Percentiles rank a stretch among this genome's conserved stretches.
These are phyloP conservation scores for Drosophila athabasca DNA, from an alignment of 1,140 invertebrate species.

Conservation along the genomic window DNA sequence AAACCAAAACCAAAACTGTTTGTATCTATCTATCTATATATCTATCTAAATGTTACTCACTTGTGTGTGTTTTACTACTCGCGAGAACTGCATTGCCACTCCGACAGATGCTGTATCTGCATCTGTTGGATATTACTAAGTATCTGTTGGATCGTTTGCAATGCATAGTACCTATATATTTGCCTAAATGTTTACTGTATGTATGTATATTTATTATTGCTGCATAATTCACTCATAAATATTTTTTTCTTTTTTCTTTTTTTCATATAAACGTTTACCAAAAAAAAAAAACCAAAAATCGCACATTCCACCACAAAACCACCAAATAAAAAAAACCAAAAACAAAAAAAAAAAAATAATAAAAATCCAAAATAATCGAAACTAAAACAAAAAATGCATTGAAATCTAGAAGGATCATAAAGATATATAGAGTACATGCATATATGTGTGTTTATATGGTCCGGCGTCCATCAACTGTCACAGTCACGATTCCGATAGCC, in stretches of 20 bases:
- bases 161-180: conserved; percentile 55
- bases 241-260: conserved; percentile 80
- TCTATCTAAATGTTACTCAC: conserved; percentile 55
- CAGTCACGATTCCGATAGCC: conserved; percentile 32
- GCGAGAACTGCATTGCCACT: conserved; percentile 52
- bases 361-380: conserved; percentile 42
- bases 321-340: conserved; percentile 39
- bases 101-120: conserved; percentile 42
- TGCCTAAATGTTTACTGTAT: conserved; percentile 81
- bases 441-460: conserved; percentile 44
- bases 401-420: conserved; percentile 63
- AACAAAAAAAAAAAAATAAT: conserved; percentile 23
- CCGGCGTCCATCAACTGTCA: conserved; percentile 47
- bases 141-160: neutral
- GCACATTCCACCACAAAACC: conserved; percentile 80
- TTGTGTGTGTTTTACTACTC: conserved; percentile 45
- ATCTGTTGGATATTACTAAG: conserved; percentile 8
- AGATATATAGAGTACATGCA: conserved; percentile 31
- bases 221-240: conserved; percentile 82
- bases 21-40: conserved; percentile 18
- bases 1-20: conserved; percentile 21
- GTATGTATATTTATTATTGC: conserved; percentile 82
- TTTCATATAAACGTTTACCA: conserved; percentile 80
- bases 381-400: conserved; percentile 28
- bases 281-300: conserved; percentile 63